Percentiles rank a stretch among this genome's conserved stretches.
Conservation (phyloP, 2,888 invertebrate genomes). For the Aporophyla lueneburgensis region DNA sequence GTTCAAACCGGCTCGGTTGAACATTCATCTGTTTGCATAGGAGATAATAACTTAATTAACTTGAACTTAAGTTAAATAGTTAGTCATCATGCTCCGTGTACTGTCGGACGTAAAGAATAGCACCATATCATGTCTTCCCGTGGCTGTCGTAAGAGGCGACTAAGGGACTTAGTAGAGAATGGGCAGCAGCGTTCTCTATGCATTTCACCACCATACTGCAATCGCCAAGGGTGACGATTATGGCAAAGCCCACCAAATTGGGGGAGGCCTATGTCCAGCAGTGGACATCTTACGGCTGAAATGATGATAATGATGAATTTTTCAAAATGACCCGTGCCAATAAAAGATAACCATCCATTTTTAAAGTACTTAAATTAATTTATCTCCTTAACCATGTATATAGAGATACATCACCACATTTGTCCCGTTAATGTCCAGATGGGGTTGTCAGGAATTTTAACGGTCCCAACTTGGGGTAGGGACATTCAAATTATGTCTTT, state of each 20-base stretch:
- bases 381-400: slow-evolving; percentile 27
- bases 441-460: slow-evolving; percentile 72
- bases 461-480: slow-evolving; percentile 57
- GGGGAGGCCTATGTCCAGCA: no score
- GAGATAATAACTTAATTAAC: slow-evolving; percentile 40
- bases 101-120: no score
- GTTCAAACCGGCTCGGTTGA: slow-evolving; percentile 18
- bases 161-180: no score
- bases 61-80: slow-evolving; percentile 22
- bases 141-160: no score
- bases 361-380: slow-evolving; percentile 8
- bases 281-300: no score
- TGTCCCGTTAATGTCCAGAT: slow-evolving; percentile 70
- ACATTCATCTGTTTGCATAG: slow-evolving; percentile 23
- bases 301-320: not conserved
- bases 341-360: not conserved
- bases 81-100: no score
- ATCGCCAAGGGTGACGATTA: no score
- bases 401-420: slow-evolving; percentile 43
- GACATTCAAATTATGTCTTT: slow-evolving; percentile 69
- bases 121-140: no score
- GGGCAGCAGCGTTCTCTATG: no score
- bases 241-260: no score
- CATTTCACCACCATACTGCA: no score
- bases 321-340: not conserved